Conservation (phyloP, 2,888 invertebrate species). For the Drosophila neotestacea region DNA sequence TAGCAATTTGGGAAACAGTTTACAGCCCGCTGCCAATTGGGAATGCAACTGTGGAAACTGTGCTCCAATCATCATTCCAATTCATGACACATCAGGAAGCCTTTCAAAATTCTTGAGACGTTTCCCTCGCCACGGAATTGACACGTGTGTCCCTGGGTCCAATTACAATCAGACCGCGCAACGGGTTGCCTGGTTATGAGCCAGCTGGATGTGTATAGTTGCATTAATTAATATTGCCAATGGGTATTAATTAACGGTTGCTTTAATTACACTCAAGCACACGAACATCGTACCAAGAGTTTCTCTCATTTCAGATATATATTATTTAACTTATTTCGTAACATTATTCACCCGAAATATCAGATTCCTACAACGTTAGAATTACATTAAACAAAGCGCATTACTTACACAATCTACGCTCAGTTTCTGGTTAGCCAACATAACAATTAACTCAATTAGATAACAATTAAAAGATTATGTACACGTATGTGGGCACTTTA, state of each 20-base stretch:
- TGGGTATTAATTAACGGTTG: constrained; percentile 57
- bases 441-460: background rate
- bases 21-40: background rate
- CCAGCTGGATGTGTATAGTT: constrained; percentile 28
- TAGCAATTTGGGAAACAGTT: constrained; percentile 2
- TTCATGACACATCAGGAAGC: constrained; percentile 28
- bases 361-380: background rate
- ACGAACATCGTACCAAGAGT: background rate
- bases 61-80: constrained; percentile 27
- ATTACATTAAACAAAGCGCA: background rate
- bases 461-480: too few relatives aligned
- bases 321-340: background rate
- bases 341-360: background rate
- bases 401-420: background rate
- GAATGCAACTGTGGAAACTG: background rate
- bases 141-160: constrained; percentile 30
- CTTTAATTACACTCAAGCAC: constrained; percentile 46
- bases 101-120: constrained; percentile 12
- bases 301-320: background rate
- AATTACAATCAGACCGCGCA: constrained; percentile 53
- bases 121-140: background rate
- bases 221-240: constrained; percentile 61
- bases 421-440: background rate
- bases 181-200: constrained; percentile 38
- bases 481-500: too few relatives aligned